These are phyloP conservation scores for Clostera curtula DNA, from an alignment of 2,888 invertebrate genomes.

Conservation along the genomic window DNA sequence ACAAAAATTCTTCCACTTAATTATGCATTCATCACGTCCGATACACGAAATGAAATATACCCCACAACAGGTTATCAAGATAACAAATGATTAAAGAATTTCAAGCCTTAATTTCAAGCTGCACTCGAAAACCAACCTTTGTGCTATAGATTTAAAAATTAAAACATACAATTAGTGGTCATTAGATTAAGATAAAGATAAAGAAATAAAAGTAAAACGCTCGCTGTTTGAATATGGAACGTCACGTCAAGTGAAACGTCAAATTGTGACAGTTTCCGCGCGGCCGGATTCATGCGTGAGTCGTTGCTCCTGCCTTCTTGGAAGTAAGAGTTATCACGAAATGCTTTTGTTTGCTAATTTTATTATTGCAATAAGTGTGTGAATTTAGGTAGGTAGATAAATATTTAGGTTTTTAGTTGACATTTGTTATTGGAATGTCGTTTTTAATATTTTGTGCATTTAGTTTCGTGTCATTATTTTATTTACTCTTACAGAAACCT, in stretches of 20 bases:
- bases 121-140: conserved; percentile 45
- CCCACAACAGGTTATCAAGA: conserved; percentile 67
- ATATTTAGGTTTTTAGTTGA: conserved; percentile 2
- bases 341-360: conserved; percentile 19
- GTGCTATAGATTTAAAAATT: conserved; percentile 34
- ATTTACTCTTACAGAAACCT: too few species aligned
- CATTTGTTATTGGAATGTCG: too few species aligned
- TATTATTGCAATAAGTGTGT: too few species aligned
- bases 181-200: conserved; percentile 56
- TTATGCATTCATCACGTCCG: conserved; percentile 68
- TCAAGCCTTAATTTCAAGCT: conserved; percentile 36
- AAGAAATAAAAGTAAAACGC: conserved; percentile 64
- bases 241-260: conserved; percentile 72
- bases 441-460: too few species aligned
- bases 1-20: conserved; percentile 66
- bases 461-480: too few species aligned
- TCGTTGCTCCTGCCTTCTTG: conserved; percentile 58
- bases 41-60: conserved; percentile 59
- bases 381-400: too few species aligned
- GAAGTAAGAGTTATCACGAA: conserved; percentile 57
- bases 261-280: conserved; percentile 73
- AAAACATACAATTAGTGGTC: conserved; percentile 33
- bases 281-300: conserved; percentile 43
- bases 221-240: conserved; percentile 69
- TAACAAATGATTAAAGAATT: conserved; percentile 60